Evolutionary conservation across 2,113 vertebrate species (phyloP).

Genomic region (Otolemur garnettii): DNA sequence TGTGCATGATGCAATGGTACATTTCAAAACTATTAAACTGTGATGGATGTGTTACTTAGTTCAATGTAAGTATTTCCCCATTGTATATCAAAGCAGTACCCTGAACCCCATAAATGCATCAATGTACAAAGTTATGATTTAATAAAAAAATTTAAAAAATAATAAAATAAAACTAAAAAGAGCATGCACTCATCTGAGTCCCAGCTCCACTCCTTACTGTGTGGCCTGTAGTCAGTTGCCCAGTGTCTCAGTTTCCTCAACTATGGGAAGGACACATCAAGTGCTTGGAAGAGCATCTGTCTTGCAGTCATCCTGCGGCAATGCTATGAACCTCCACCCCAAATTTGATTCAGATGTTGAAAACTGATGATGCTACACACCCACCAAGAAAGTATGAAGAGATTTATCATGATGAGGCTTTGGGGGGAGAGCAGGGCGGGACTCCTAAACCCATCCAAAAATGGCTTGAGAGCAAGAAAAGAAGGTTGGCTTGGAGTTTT

Average conservation of each 20-base stretch:
- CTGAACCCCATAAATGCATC: no score
- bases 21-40: no score
- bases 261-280: not conserved
- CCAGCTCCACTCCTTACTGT: no score
- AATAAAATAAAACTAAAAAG: no score
- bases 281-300: not conserved
- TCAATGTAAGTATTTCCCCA: no score
- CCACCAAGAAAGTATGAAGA: not conserved
- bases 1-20: no score
- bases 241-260: not conserved
- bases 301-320: not conserved
- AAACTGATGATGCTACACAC: not conserved
- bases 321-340: not conserved
- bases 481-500: not conserved
- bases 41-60: no score
- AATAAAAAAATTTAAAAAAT: no score
- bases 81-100: no score
- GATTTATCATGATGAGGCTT: not conserved
- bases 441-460: not conserved
- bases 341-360: not conserved
- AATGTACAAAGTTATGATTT: no score
- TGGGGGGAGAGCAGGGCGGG: not conserved
- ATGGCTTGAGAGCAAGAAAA: not conserved
- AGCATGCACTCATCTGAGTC: not conserved
- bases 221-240: not conserved